phyloP scores from a whole-genome alignment of 1,140 invertebrate species.

The Tribolium madens region DNA sequence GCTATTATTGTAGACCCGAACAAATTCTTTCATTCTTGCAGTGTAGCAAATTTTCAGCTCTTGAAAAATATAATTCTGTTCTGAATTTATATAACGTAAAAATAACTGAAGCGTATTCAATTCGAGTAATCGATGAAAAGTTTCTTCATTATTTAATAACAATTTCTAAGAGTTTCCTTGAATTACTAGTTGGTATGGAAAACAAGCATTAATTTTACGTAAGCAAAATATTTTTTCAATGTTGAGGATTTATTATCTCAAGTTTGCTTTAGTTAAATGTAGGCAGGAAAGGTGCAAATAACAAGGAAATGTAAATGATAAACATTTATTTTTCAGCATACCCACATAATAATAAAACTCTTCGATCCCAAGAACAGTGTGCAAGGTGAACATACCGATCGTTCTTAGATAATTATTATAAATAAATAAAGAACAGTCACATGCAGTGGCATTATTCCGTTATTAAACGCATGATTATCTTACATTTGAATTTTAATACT shows the following conservation, averaged over 20 bases:
- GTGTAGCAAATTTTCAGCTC: neutral
- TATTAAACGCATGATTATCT: neutral
- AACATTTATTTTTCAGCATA: neutral
- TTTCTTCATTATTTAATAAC: slow-evolving; percentile 9
- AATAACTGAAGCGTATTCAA: slow-evolving; percentile 2
- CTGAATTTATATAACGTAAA: neutral
- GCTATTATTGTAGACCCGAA: neutral
- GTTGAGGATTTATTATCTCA: too few relatives aligned
- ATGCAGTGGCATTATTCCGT: neutral
- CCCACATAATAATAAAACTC: neutral
- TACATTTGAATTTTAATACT: neutral
- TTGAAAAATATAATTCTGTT: neutral
- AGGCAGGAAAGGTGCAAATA: neutral
- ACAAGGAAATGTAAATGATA: neutral
- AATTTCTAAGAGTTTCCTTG: neutral
- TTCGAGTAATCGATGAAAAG: slow-evolving; percentile 12
- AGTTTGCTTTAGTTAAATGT: neutral
- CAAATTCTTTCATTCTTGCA: neutral
- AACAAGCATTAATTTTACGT: neutral
- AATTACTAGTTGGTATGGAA: neutral
- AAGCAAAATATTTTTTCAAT: neutral
- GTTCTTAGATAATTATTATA: slow-evolving; percentile 11
- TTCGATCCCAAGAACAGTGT: neutral
- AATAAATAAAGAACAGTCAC: slow-evolving; percentile 10
- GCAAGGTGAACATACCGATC: slow-evolving; percentile 27